These are phyloP conservation scores for Hirtodrosophila histrioides DNA, from an alignment of 2,888 invertebrate species.

Conservation along the genomic window DNA sequence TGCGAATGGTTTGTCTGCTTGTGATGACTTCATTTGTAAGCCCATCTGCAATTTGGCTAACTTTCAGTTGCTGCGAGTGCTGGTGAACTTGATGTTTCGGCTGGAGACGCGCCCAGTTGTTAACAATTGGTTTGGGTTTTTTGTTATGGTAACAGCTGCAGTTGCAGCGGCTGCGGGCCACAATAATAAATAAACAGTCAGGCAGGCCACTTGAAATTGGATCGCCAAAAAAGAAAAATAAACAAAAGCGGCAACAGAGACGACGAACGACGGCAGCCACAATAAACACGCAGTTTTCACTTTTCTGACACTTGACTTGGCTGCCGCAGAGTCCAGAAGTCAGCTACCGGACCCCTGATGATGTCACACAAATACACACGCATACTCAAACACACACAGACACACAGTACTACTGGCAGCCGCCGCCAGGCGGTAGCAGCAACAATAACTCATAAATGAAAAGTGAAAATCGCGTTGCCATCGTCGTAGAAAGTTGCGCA, in stretches of 20 bases:
- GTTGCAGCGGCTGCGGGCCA: constrained; percentile 52
- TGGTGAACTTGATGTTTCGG: constrained; percentile 23
- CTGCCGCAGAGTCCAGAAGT: constrained; percentile 72
- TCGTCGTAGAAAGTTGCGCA: constrained; percentile 75
- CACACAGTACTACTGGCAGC: too few relatives aligned
- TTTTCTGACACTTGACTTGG: constrained; percentile 77
- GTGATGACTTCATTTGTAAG: constrained; percentile 48
- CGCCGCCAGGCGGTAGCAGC: constrained; percentile 23
- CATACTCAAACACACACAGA: constrained; percentile 15
- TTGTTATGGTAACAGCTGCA: constrained; percentile 79
- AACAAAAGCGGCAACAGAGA: constrained; percentile 51
- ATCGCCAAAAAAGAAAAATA: constrained; percentile 78
- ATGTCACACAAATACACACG: constrained; percentile 62
- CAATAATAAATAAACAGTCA: constrained; percentile 76
- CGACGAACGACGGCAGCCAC: constrained; percentile 39
- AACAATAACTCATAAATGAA: constrained; percentile 78
- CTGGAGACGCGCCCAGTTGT: constrained; percentile 68
- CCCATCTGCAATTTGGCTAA: constrained; percentile 38
- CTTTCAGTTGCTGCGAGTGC: constrained; percentile 48
- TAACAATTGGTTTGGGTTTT: constrained; percentile 65
- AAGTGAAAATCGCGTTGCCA: constrained; percentile 70
- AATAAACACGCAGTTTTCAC: constrained; percentile 74
- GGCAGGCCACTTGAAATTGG: constrained; percentile 79
- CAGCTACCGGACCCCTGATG: constrained; percentile 53
- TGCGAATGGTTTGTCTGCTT: constrained; percentile 1